Base-by-base conservation (phyloP, 1,140 invertebrate genomes). In the Bombus terrestris region DNA sequence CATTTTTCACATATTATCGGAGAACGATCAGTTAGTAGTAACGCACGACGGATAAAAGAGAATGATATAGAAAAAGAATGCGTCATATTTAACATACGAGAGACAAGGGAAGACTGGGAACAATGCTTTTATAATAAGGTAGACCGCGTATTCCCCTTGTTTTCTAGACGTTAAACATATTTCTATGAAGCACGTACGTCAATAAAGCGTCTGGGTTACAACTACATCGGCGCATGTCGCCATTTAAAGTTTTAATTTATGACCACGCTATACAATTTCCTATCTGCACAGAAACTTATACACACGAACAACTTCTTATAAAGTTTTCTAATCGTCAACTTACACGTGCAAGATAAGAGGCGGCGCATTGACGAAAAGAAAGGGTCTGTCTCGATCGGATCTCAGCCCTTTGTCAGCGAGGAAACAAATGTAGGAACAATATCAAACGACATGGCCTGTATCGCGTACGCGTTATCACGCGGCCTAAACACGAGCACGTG, bases 401-500 rank as follows among this genome's bases (percentile, higher is more conserved):
- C 68, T 62, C 59, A 22, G 2, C 25, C n/a, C 41, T 37, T 32
- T 15, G 22, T 18, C 53, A 25, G 25, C 4, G 9, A 28, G 37
- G 10, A 80, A 72, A 81, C 69, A 53, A 71, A 53, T 18, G 35
- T 28, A 22, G 15, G 43, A 39, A 39, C 43, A 41, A 72, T 59
- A 59, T 81, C 37, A 37, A 69, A 57, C 77, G 32, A 64, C 39
- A 68, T 32, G 25, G 64, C 32, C 41, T 79, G 10, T 69, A 32
- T 80, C 35, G 3, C 41, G 66, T 41, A 28, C 15, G 8, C 64
- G 78, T 37, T 72, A 71, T 47, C 78, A 80, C 35, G 32, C 69
- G 25, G 28, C 8, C 37, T 39, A 37, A 81, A 81, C 79, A 81
- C 79, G 47, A 25, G 35, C 79, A 68, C 77, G 77, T 79, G 62